Evolutionary conservation across 2,113 vertebrate species (phyloP).

Genomic region (Gnathonemus echidnorhynchus): DNA sequence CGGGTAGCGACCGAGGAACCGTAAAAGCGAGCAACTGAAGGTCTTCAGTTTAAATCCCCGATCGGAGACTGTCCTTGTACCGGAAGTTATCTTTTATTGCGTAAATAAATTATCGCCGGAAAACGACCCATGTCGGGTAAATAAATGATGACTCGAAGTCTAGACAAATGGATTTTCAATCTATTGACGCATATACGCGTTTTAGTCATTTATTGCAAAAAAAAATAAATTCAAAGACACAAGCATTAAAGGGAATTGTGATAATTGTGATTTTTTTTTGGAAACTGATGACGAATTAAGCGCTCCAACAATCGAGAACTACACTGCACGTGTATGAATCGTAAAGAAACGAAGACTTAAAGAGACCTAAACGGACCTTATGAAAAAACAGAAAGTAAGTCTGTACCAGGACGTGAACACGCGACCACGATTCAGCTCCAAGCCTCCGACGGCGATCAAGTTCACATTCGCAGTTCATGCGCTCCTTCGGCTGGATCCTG

Average conservation of each 20-base stretch:
- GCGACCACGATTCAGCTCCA: not conserved
- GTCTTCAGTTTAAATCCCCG: not conserved
- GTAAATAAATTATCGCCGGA: not conserved
- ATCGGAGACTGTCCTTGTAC: not conserved
- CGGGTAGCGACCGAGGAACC: not conserved
- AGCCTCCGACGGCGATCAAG: conserved; percentile 25
- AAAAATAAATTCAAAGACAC: not conserved
- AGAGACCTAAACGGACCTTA: not conserved
- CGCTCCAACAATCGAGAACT: not conserved
- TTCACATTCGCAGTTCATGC: conserved; percentile 6
- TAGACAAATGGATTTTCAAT: not conserved
- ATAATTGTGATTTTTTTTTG: not conserved
- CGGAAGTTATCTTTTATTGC: not conserved
- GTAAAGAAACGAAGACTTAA: not conserved
- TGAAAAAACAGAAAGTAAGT: not conserved
- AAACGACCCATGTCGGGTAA: not conserved
- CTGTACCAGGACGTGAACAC: not conserved
- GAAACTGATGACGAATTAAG: not conserved
- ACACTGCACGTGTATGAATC: not conserved
- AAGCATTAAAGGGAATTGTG: not conserved
- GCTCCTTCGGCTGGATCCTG: not conserved
- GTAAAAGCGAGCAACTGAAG: not conserved
- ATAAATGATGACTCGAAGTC: not conserved
- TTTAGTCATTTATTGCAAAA: not conserved
- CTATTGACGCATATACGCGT: not conserved